A percentile compares a stretch with the other conserved stretches of the same genome.
These are phyloP conservation scores for Actinopyga echinites DNA, from an alignment of 53 echinoderm and acorn worm genomes.

Conservation along the genomic window DNA sequence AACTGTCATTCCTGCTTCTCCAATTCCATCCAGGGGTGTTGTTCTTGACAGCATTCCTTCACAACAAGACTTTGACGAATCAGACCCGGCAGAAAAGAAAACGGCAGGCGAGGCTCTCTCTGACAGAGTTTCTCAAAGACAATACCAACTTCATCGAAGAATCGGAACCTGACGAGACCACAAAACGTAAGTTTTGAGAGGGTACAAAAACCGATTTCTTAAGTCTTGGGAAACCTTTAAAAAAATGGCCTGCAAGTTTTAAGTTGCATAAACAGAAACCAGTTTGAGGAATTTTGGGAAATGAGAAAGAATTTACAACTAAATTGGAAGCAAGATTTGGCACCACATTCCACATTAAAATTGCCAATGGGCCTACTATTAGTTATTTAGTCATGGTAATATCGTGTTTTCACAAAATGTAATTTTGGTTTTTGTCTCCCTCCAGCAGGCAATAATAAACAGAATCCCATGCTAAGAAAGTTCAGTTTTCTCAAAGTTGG, in stretches of 20 bases:
- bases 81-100: constrained; percentile 45
- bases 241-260: too few relatives aligned
- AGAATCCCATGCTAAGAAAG: constrained; percentile 59
- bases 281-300: too few relatives aligned
- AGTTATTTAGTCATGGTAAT: too few relatives aligned
- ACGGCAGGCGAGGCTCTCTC: constrained; percentile 78
- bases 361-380: too few relatives aligned
- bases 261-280: too few relatives aligned
- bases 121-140: constrained; percentile 90
- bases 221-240: too few relatives aligned
- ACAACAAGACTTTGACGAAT: neutral
- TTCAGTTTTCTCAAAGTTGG: constrained; percentile 82
- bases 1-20: neutral
- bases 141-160: constrained; percentile 74
- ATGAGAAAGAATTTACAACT: too few relatives aligned
- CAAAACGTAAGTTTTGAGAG: neutral
- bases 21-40: neutral
- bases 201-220: neutral
- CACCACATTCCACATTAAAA: too few relatives aligned
- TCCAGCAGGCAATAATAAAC: neutral
- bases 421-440: too few relatives aligned
- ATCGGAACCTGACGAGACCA: neutral
- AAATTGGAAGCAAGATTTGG: too few relatives aligned
- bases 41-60: neutral
- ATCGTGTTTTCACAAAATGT: too few relatives aligned